A percentile compares a stretch with the other conserved stretches of the same genome.
phyloP scores from a whole-genome alignment of 2,113 vertebrate species.

The Apodemus sylvaticus region DNA sequence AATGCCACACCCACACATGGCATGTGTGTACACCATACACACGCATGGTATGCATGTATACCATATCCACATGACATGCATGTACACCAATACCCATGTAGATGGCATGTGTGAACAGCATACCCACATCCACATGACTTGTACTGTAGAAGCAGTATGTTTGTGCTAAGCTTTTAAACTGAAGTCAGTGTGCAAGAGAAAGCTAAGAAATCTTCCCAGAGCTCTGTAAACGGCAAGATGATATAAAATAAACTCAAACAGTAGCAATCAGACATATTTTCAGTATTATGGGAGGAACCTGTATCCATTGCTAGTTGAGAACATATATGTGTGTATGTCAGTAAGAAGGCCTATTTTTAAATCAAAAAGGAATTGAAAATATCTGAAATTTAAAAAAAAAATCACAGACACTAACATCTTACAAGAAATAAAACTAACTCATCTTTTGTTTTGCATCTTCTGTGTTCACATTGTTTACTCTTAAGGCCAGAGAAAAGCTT shows the following conservation, averaged over 20 bases:
- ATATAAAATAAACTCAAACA: too few relatives aligned
- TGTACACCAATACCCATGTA: too few relatives aligned
- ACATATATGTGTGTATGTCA: not conserved
- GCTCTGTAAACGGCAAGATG: too few relatives aligned
- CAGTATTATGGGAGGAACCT: not conserved
- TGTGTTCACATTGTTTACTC: conserved; percentile 3
- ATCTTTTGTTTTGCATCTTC: not conserved
- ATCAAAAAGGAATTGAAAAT: not conserved
- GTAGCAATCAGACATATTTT: not conserved
- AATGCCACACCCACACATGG: too few relatives aligned
- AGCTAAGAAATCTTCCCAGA: not conserved
- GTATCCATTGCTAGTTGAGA: not conserved
- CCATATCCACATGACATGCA: too few relatives aligned
- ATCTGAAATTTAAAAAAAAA: not conserved
- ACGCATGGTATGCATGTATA: not conserved
- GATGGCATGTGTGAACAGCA: too few relatives aligned
- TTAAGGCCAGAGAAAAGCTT: conserved; percentile 8
- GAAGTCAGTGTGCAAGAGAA: not conserved
- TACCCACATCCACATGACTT: not conserved
- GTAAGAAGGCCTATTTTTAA: not conserved
- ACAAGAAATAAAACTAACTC: conserved; percentile 23
- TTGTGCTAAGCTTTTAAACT: not conserved
- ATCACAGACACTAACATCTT: not conserved
- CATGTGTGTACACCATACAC: not conserved
- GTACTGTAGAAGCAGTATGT: not conserved